These are phyloP conservation scores for Toxotes jaculatrix DNA, from an alignment of 2,113 vertebrate species.

Conservation along the genomic window DNA sequence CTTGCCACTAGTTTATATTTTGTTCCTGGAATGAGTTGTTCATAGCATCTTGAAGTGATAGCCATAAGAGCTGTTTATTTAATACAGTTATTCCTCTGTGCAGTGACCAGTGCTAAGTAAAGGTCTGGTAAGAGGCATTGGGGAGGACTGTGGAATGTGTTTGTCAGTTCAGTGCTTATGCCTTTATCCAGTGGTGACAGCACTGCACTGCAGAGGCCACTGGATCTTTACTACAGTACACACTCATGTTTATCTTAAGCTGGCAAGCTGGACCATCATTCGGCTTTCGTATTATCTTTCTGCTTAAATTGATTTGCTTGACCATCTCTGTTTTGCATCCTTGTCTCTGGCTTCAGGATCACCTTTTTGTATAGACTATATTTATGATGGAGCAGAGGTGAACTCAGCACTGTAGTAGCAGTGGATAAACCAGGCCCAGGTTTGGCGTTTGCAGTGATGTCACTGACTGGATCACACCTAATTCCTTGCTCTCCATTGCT, in stretches of 20 bases:
- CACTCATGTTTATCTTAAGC: constrained; percentile 13
- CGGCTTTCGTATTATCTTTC: constrained; percentile 12
- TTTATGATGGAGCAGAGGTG: not conserved
- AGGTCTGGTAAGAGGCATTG: constrained; percentile 49
- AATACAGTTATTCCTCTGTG: constrained; percentile 59
- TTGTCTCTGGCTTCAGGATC: not conserved
- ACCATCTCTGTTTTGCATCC: not conserved
- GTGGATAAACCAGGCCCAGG: not conserved
- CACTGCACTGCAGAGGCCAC: constrained; percentile 45
- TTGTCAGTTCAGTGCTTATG: constrained; percentile 56
- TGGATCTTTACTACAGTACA: constrained; percentile 22
- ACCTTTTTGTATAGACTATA: constrained; percentile 3
- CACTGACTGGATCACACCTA: not conserved
- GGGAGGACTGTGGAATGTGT: constrained; percentile 55
- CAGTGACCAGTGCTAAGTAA: constrained; percentile 67
- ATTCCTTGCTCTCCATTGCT: constrained; percentile 12
- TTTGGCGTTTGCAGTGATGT: constrained; percentile 4
- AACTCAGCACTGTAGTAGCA: not conserved
- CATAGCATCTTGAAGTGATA: constrained; percentile 6
- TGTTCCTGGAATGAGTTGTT: constrained; percentile 10
- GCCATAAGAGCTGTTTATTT: constrained; percentile 21
- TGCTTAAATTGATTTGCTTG: not conserved
- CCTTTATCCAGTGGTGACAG: constrained; percentile 39
- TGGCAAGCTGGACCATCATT: not conserved
- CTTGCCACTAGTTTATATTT: constrained; percentile 5